Percentiles rank a stretch among this genome's conserved stretches.
These are phyloP conservation scores for Ophraella communa DNA, from an alignment of 2,888 invertebrate species.

Conservation along the genomic window DNA sequence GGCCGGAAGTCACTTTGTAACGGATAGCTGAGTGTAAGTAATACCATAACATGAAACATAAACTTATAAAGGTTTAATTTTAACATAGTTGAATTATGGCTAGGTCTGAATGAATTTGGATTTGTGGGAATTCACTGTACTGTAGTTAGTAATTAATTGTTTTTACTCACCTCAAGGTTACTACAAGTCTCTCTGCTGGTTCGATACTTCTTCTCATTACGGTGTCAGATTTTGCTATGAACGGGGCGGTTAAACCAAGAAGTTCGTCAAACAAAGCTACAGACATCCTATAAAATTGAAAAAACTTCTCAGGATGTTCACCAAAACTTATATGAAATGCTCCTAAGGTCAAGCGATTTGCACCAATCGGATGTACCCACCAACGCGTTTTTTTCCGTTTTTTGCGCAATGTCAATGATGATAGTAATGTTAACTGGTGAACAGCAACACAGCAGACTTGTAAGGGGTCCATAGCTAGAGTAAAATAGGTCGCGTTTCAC, in stretches of 20 bases:
- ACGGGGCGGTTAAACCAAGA: not conserved
- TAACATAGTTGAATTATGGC: too few species aligned
- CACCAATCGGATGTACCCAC: not conserved
- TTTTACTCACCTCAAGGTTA: slow-evolving; percentile 3
- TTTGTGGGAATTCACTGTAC: too few species aligned
- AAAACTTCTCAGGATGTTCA: too few species aligned
- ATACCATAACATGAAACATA: too few species aligned
- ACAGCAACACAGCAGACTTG: not conserved
- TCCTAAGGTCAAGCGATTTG: not conserved
- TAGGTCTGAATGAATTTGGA: too few species aligned
- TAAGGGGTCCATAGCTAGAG: too few species aligned
- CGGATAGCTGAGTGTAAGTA: too few species aligned
- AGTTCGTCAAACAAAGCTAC: not conserved
- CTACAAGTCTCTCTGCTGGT: slow-evolving; percentile 4
- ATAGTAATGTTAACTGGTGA: not conserved
- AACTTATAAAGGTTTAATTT: too few species aligned
- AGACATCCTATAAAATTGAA: too few species aligned
- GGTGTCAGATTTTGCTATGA: not conserved
- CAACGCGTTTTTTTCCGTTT: not conserved
- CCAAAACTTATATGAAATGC: not conserved
- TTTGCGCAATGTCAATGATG: not conserved
- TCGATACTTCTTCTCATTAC: slow-evolving; percentile 3
- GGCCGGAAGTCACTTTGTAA: too few species aligned
- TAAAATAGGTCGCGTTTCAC: too few species aligned
- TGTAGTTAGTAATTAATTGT: not conserved